These are phyloP conservation scores for Megalopta genalis DNA, from an alignment of 1,140 invertebrate species.

Conservation along the genomic window DNA sequence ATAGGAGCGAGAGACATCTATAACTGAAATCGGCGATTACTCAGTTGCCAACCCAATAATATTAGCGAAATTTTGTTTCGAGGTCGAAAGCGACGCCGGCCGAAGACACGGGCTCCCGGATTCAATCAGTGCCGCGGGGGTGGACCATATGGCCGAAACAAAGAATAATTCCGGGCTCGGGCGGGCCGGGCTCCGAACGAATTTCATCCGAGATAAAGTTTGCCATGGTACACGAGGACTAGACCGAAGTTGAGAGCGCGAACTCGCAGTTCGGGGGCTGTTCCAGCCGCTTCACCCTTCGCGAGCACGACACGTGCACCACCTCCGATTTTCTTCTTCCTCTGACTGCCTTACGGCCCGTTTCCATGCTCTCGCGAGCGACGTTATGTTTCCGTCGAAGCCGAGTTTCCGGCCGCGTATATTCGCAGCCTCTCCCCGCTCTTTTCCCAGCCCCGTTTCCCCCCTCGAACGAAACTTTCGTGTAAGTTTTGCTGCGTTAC, in stretches of 20 bases:
- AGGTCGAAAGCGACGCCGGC: no score
- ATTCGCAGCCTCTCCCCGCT: constrained; percentile 36
- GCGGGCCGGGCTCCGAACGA: constrained; percentile 12
- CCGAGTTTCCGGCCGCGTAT: constrained; percentile 60
- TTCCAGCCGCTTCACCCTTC: constrained; percentile 46
- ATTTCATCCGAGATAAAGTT: constrained; percentile 44
- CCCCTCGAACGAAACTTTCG: constrained; percentile 48
- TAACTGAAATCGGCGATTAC: no score
- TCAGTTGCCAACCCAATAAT: no score
- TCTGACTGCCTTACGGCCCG: constrained; percentile 50
- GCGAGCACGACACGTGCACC: constrained; percentile 45
- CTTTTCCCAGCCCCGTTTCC: constrained; percentile 12
- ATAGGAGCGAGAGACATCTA: no score
- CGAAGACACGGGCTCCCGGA: no score
- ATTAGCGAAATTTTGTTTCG: no score
- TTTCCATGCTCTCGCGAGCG: constrained; percentile 58
- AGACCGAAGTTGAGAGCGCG: constrained; percentile 39
- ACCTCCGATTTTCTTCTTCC: constrained; percentile 54
- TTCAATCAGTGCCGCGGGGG: neutral
- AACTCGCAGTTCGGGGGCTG: constrained; percentile 34
- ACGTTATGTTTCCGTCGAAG: constrained; percentile 65
- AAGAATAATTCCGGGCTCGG: constrained; percentile 26
- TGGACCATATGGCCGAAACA: neutral
- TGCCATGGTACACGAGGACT: constrained; percentile 9
- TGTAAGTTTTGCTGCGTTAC: constrained; percentile 61